Evolutionary conservation across 2,113 vertebrate species (phyloP).

Genomic region (Mormyrus lacerda): DNA sequence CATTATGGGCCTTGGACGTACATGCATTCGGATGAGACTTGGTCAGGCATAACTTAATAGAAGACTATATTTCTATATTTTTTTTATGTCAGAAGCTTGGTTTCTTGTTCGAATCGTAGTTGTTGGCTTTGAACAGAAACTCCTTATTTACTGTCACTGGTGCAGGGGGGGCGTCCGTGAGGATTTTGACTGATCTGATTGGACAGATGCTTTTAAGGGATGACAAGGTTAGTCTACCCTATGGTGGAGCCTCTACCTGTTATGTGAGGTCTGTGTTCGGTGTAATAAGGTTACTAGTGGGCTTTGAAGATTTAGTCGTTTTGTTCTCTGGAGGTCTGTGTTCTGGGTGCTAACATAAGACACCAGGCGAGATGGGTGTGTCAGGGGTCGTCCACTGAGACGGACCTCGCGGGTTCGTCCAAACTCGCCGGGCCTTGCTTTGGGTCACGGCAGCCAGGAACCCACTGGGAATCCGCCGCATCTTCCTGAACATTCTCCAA

Average conservation of each 20-base stretch:
- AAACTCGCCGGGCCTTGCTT: neutral
- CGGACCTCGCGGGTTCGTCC: neutral
- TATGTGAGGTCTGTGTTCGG: neutral
- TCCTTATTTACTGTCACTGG: neutral
- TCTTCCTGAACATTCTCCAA: neutral
- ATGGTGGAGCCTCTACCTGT: neutral
- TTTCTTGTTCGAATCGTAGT: neutral
- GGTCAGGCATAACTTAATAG: neutral
- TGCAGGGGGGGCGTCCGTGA: neutral
- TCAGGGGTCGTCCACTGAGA: neutral
- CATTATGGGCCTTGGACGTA: neutral
- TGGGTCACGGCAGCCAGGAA: neutral
- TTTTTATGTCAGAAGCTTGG: neutral
- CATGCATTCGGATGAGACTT: neutral
- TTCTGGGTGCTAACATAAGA: neutral
- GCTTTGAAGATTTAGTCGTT: neutral
- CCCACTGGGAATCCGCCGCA: neutral
- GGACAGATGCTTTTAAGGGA: neutral
- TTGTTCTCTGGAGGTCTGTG: neutral
- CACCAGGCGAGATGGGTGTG: neutral
- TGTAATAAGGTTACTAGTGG: neutral
- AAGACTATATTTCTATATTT: neutral
- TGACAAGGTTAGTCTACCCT: neutral
- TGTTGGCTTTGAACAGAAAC: neutral
- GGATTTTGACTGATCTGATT: neutral